Percentiles rank a stretch among this genome's conserved stretches.
Evolutionary conservation across 2,113 vertebrate species (phyloP).

Genomic region (Odocoileus virginianus): DNA sequence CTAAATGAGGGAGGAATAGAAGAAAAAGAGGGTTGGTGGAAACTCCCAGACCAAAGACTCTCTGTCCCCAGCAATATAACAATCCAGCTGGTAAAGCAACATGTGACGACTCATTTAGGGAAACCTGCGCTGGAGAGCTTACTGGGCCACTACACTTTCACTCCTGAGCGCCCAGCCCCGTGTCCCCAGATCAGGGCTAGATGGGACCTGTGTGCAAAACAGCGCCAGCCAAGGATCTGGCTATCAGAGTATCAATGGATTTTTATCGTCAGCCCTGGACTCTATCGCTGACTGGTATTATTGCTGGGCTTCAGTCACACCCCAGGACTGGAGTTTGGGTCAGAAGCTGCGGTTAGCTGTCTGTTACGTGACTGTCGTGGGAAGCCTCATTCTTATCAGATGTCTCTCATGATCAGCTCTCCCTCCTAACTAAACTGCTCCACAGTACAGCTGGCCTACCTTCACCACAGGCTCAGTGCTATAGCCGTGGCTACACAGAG

Average conservation of each 20-base stretch:
- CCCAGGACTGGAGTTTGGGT: not conserved
- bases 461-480: fast-evolving
- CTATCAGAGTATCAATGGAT: not conserved
- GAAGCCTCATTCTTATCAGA: not conserved
- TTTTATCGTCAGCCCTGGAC: not conserved
- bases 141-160: fast-evolving
- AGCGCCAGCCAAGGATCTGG: not conserved
- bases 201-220: not conserved
- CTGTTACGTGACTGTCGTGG: not conserved
- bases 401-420: not conserved
- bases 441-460: not conserved
- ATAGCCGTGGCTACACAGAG: not conserved
- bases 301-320: not conserved
- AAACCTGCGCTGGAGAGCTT: not conserved
- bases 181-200: not conserved
- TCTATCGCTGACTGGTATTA: not conserved
- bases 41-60: not conserved
- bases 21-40: not conserved
- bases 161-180: not conserved
- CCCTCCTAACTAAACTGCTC: not conserved
- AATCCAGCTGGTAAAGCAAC: not conserved
- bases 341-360: not conserved
- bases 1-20: not conserved
- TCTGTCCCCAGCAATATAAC: not conserved
- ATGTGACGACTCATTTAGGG: not conserved